Evolutionary conservation across 2,888 invertebrate species (phyloP), one percentile per base, ranked within the genome.

Genomic region (Thelaira solivaga): DNA sequence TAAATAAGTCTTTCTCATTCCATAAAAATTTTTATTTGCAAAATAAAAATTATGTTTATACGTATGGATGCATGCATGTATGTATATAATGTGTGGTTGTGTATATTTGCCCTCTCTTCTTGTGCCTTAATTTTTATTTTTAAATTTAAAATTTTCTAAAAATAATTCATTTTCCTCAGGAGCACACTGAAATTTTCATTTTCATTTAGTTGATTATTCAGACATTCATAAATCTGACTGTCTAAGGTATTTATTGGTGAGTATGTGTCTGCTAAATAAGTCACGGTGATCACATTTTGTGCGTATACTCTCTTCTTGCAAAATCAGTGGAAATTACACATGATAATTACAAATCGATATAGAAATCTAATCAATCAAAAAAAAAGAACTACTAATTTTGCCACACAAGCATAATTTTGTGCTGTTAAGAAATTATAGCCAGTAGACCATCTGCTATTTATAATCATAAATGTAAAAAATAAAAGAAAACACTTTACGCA

Each of bases 211-310:
- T 16, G 51, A 22, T 68, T 68, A 45, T 34, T 51, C 53, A 47
- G 45, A 53, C 68, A 69, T 61, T 69, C 59, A 73, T 53, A 74
- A 74, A 73, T 51, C 16, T 64, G 49, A 34, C 26, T 45, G 20
- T 29, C 20, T 39, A 4, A 59, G 39, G n/a, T 10, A 22, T 8
- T 61, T 18, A 29, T 53, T 24, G 67, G 61, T 62, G 67, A 24
- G 22, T 29, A 11, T 47, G 67, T 68, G 53, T 43, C 13, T 43
- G 16, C 24, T 26, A 26, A 4, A 6, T 4, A 11, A 45, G 0
- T 24, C n/a, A 20, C 2, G 13, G 0, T 0, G 13, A 7, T 1
- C 1, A 11, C 2, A 4, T 34, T 34, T 8, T 1, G 1, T 2
- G 11, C 10, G 2, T 4, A 0, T 0, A 36, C 10, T 36, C n/a